A percentile compares a stretch with the other conserved stretches of the same genome.
These are phyloP conservation scores for Hemistola chrysoprasaria DNA, from an alignment of 2,888 invertebrate genomes.

Conservation along the genomic window DNA sequence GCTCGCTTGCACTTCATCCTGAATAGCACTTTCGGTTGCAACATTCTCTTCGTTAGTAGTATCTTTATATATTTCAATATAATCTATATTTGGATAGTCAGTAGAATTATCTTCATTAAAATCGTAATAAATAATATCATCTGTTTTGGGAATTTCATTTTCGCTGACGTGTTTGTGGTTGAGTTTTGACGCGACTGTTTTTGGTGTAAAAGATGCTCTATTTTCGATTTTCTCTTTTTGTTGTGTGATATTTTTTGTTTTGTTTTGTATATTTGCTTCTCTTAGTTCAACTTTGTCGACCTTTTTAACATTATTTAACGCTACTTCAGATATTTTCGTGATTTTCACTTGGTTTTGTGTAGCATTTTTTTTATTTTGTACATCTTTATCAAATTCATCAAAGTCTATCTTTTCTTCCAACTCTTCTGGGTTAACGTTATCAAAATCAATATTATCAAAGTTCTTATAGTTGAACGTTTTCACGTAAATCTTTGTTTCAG, in stretches of 20 bases:
- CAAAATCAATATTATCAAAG: constrained; percentile 28
- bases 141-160: constrained; percentile 22
- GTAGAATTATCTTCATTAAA: constrained; percentile 51
- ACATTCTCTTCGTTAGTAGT: constrained; percentile 57
- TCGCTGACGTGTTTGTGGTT: constrained; percentile 11
- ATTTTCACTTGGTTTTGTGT: no score
- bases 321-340: no score
- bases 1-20: constrained; percentile 11
- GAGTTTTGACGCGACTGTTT: not conserved
- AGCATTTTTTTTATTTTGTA: no score
- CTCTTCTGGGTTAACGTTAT: no score
- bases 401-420: no score
- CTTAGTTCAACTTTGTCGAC: no score
- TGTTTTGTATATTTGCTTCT: no score
- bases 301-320: no score
- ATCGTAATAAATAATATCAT: constrained; percentile 36
- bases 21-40: constrained; percentile 26
- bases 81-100: constrained; percentile 65
- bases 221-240: constrained; percentile 1
- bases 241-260: not conserved
- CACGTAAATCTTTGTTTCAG: constrained; percentile 50
- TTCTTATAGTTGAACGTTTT: constrained; percentile 46
- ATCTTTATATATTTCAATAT: constrained; percentile 66
- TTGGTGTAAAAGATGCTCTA: not conserved
- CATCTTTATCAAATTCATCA: no score